These are phyloP conservation scores for Acanthosepion lycidas DNA, from an alignment of 2,888 invertebrate species.

Conservation along the genomic window DNA sequence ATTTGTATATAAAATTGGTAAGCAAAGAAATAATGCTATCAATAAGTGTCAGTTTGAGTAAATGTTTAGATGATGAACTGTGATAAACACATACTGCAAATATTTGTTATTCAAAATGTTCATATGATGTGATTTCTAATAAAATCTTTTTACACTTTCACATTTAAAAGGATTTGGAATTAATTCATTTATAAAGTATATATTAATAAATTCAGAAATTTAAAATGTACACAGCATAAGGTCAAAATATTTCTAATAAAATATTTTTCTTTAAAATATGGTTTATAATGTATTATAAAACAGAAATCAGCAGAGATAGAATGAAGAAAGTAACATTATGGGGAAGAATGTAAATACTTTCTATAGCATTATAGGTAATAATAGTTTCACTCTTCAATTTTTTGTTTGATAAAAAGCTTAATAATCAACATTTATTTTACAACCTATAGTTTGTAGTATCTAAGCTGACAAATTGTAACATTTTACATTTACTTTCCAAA, in stretches of 20 bases:
- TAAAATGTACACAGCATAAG: not conserved
- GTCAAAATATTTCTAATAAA: not conserved
- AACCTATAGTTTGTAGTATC: no score
- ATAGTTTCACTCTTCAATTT: no score
- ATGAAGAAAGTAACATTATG: no score
- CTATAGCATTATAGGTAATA: no score
- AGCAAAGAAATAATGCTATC: not conserved
- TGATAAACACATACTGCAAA: not conserved
- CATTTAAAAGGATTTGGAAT: not conserved
- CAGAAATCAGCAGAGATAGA: no score
- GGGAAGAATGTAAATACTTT: no score
- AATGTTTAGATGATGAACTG: slow-evolving; percentile 13
- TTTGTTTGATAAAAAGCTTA: no score
- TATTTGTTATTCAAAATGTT: not conserved
- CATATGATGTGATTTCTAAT: not conserved
- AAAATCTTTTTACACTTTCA: slow-evolving; percentile 9
- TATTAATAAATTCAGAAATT: not conserved
- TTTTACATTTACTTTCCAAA: no score
- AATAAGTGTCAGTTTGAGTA: not conserved
- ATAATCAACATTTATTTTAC: no score
- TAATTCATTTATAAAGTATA: not conserved
- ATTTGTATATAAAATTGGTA: not conserved
- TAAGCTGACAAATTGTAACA: no score
- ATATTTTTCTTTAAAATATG: not conserved
- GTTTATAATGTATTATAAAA: no score